These are phyloP conservation scores for Isurus oxyrinchus DNA, from an alignment of 2,113 vertebrate species.

Conservation along the genomic window DNA sequence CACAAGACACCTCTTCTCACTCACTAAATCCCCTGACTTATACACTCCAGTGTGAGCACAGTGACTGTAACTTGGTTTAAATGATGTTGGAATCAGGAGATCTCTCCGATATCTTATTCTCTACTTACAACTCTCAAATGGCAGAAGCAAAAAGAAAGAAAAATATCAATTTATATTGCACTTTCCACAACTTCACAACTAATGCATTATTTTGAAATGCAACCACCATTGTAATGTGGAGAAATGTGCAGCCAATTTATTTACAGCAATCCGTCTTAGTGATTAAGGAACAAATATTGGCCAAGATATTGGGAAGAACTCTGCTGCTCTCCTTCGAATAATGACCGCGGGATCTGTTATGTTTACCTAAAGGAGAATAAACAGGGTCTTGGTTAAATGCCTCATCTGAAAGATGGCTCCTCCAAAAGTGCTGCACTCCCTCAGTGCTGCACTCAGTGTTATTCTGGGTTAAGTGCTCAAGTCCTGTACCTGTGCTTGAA, in stretches of 20 bases:
- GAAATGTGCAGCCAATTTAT: neutral
- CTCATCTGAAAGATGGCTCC: neutral
- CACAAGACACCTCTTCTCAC: neutral
- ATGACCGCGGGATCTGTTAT: neutral
- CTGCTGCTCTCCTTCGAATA: too few relatives aligned
- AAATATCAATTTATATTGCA: neutral
- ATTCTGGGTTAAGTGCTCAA: neutral
- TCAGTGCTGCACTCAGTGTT: neutral
- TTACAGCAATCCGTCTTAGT: neutral
- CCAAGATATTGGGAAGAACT: neutral
- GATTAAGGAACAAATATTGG: neutral
- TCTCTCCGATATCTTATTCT: neutral
- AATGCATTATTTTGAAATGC: neutral
- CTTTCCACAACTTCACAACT: neutral
- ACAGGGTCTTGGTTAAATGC: neutral
- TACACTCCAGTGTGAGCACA: too few relatives aligned
- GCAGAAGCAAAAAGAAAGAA: neutral
- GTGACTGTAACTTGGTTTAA: neutral
- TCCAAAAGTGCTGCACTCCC: neutral
- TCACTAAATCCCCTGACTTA: neutral
- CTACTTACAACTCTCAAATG: neutral
- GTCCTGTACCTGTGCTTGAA: neutral
- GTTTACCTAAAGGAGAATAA: neutral
- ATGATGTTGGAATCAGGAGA: neutral
- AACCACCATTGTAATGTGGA: neutral